Conservation (phyloP, 53 echinoderm and acorn worm genomes). For the Mesocentrotus franciscanus region DNA sequence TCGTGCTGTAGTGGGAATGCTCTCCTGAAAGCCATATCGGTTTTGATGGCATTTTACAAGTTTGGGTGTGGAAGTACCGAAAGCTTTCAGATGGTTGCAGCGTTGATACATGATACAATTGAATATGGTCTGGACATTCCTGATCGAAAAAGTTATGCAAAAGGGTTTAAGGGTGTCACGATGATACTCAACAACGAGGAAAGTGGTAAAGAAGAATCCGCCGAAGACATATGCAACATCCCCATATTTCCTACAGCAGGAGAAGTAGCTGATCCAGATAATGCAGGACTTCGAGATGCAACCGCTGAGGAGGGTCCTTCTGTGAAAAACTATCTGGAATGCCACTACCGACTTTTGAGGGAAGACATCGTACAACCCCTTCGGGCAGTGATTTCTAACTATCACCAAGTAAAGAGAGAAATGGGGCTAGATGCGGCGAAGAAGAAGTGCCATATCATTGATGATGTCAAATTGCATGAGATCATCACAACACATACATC, state of each 20-base stretch:
- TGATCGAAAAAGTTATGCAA: not conserved
- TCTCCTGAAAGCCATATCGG: not conserved
- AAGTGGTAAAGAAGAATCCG: not conserved
- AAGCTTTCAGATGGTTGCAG: not conserved
- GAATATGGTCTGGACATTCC: not conserved
- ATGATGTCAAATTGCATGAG: constrained; percentile 71
- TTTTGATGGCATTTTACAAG: not conserved
- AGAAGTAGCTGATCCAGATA: constrained; percentile 68
- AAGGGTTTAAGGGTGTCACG: not conserved
- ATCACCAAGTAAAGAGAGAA: constrained; percentile 48
- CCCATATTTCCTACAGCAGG: constrained; percentile 71
- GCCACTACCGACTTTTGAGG: constrained; percentile 81
- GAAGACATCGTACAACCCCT: constrained; percentile 94
- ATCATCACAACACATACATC: constrained; percentile 40
- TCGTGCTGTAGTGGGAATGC: not conserved
- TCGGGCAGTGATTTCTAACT: constrained; percentile 78
- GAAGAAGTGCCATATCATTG: constrained; percentile 68
- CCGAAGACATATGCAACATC: constrained; percentile 61
- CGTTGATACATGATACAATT: not conserved
- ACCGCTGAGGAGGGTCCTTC: constrained; percentile 18
- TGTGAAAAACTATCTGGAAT: constrained; percentile 77
- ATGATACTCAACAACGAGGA: not conserved
- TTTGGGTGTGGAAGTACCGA: not conserved
- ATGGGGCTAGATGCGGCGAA: constrained; percentile 62
- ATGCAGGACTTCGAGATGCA: not conserved